Conservation (phyloP, 2,113 vertebrate species). For the Protobothrops mucrosquamatus region DNA sequence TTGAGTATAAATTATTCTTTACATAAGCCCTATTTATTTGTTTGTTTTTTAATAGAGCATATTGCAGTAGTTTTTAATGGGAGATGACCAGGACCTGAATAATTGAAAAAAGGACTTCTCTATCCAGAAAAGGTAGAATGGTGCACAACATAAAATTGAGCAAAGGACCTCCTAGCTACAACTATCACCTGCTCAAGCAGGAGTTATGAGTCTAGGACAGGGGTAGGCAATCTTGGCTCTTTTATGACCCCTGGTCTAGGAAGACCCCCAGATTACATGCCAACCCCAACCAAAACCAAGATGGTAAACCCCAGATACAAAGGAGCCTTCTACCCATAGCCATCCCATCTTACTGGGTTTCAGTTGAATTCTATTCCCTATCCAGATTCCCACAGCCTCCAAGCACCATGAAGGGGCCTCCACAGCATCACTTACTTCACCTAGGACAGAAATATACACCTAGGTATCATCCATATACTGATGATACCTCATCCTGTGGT, state of each 20-base stretch:
- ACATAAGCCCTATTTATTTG: neutral
- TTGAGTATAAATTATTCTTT: neutral
- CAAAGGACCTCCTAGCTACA: neutral
- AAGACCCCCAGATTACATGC: neutral
- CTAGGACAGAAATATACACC: neutral
- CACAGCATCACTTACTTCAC: neutral
- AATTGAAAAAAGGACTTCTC: neutral
- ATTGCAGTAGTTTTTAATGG: neutral
- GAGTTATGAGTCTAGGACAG: neutral
- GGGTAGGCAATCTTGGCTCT: no score
- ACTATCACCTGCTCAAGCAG: neutral
- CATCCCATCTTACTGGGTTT: neutral
- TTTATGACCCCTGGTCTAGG: no score
- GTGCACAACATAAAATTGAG: neutral
- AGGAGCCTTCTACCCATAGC: neutral
- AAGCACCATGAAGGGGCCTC: neutral
- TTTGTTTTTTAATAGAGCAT: neutral
- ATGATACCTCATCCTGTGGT: neutral
- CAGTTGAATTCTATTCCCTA: neutral
- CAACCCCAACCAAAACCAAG: neutral
- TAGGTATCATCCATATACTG: neutral
- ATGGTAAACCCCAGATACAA: neutral
- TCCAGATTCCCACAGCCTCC: neutral
- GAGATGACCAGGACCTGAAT: neutral
- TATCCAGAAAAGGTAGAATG: neutral